A percentile compares a stretch with the other conserved stretches of the same genome.
These are phyloP conservation scores for Emydura subglobosa DNA, from an alignment of 2,113 vertebrate species.

Conservation along the genomic window DNA sequence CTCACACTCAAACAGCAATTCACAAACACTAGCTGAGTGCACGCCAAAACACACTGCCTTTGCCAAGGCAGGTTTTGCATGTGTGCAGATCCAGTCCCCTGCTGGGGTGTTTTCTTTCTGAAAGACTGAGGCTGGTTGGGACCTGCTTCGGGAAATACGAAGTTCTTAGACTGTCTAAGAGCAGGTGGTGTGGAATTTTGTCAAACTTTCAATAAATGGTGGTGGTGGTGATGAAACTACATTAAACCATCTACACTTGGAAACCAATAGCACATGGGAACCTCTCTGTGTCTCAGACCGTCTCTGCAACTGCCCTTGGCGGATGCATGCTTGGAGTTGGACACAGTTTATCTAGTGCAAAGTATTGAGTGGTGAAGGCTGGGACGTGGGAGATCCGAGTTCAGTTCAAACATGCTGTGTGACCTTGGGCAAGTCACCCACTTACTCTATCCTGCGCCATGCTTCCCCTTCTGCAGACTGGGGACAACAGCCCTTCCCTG, in stretches of 20 bases:
- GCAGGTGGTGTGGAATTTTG: not conserved
- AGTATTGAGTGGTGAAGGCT: not conserved
- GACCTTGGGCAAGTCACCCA: not conserved
- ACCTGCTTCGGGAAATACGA: no score
- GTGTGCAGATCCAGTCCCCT: no score
- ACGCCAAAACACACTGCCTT: not conserved
- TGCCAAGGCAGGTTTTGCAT: not conserved
- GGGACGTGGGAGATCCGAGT: not conserved
- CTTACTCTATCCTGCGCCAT: not conserved
- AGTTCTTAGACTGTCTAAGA: rapidly evolving
- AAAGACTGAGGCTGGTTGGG: not conserved
- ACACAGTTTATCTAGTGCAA: not conserved
- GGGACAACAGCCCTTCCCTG: not conserved
- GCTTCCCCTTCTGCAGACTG: not conserved
- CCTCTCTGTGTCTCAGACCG: rapidly evolving
- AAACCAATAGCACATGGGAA: not conserved
- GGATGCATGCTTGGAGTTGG: rapidly evolving
- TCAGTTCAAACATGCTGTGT: not conserved
- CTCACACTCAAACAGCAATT: rapidly evolving
- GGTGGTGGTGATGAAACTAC: not conserved
- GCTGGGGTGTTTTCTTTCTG: rapidly evolving
- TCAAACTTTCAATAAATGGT: rapidly evolving
- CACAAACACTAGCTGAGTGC: not conserved
- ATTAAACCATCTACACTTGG: not conserved
- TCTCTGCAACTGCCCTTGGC: not conserved